Conservation (phyloP, 1,140 invertebrate genomes). For the Bemisia tabaci region DNA sequence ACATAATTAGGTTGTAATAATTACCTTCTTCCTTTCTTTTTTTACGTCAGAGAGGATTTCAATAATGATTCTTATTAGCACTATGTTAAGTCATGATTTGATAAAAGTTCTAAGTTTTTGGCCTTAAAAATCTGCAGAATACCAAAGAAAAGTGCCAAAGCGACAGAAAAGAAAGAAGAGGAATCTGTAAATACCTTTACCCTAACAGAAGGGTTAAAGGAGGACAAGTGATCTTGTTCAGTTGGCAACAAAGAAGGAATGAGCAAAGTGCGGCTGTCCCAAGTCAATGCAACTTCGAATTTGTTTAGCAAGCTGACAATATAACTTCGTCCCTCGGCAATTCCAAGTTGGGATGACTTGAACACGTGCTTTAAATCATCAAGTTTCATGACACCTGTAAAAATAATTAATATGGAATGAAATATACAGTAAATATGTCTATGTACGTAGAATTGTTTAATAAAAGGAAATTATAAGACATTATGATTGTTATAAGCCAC, state of each 20-base stretch:
- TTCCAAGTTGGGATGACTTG: conserved; percentile 46
- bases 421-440: no score
- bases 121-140: no score
- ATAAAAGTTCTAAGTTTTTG: no score
- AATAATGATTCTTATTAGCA: no score
- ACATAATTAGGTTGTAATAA: no score
- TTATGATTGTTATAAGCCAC: no score
- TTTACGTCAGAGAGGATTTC: no score
- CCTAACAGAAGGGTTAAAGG: conserved; percentile 19
- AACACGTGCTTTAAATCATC: conserved; percentile 89
- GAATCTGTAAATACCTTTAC: conserved; percentile 20
- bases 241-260: conserved; percentile 85
- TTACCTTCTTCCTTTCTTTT: no score
- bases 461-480: no score
- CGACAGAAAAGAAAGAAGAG: background rate
- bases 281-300: conserved; percentile 95
- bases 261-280: conserved; percentile 79
- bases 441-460: no score
- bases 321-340: conserved; percentile 44
- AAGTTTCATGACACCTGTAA: conserved; percentile 73
- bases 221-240: conserved; percentile 46
- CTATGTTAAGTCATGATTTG: no score
- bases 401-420: conserved; percentile 24
- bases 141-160: background rate
- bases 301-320: conserved; percentile 85